These are phyloP conservation scores for Orientallactaga sibirica DNA, from an alignment of 2,797 vertebrate genomes.

Conservation along the genomic window DNA sequence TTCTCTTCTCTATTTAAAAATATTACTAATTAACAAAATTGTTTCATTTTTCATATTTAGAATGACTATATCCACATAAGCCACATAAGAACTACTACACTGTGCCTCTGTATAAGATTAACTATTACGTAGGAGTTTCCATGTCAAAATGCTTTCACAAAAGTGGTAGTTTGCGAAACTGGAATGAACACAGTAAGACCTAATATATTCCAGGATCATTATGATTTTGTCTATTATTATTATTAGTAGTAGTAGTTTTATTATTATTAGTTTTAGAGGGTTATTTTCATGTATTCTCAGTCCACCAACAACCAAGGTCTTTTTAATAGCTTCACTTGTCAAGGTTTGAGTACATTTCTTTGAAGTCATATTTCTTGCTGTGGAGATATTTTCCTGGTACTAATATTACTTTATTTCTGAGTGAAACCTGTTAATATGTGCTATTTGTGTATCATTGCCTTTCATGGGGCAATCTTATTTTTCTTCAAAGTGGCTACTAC, in stretches of 20 bases:
- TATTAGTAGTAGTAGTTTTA: neutral
- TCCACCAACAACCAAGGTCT: neutral
- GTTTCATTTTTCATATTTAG: neutral
- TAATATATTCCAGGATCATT: neutral
- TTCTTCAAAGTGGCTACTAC: neutral
- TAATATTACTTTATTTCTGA: neutral
- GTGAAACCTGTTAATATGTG: neutral
- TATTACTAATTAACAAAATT: too few relatives aligned
- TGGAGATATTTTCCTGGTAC: neutral
- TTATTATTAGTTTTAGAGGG: neutral
- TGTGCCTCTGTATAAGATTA: neutral
- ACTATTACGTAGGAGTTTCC: neutral
- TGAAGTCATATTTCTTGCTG: neutral
- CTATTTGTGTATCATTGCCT: slow-evolving; percentile 29
- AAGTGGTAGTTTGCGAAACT: neutral
- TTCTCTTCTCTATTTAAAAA: neutral
- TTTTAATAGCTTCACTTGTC: neutral
- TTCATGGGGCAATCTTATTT: neutral
- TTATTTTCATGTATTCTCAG: neutral
- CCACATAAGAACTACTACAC: neutral
- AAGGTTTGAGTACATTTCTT: slow-evolving; percentile 19
- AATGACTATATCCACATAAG: neutral
- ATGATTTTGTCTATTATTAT: neutral
- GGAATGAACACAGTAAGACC: neutral
- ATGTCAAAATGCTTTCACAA: neutral